A percentile compares a stretch with the other conserved stretches of the same genome.
Evolutionary conservation across 2,888 invertebrate species (phyloP).

Genomic region (Galerucella pusilla): DNA sequence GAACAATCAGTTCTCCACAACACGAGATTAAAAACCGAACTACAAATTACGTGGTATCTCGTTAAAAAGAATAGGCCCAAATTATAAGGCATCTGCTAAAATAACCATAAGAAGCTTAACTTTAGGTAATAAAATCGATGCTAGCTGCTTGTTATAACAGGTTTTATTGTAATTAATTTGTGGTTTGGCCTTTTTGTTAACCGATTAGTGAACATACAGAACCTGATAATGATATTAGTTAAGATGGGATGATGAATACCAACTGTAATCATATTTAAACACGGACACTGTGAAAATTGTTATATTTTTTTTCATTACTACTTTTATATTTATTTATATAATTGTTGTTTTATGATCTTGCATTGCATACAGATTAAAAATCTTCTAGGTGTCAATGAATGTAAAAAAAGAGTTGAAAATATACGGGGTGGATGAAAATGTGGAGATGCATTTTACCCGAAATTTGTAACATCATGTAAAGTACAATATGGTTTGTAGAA

Average conservation of each 20-base stretch:
- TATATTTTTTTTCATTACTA: background rate
- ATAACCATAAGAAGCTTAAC: conserved; percentile 48
- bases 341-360: background rate
- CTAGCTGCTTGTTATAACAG: conserved; percentile 48
- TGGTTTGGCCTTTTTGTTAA: conserved; percentile 44
- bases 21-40: conserved; percentile 31
- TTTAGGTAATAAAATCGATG: conserved; percentile 47
- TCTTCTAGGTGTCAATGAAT: too few species aligned
- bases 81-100: conserved; percentile 48
- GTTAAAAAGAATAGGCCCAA: conserved; percentile 50
- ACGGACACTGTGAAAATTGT: background rate
- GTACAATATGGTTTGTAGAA: too few species aligned
- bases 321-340: background rate
- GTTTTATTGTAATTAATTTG: conserved; percentile 50
- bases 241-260: conserved; percentile 22
- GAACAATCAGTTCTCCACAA: conserved; percentile 14
- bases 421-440: too few species aligned
- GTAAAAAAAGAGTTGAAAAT: too few species aligned
- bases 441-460: too few species aligned
- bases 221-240: conserved; percentile 44
- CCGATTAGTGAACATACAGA: conserved; percentile 42
- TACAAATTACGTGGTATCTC: conserved; percentile 44
- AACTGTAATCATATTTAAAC: background rate
- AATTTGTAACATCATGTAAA: too few species aligned
- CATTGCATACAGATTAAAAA: background rate